Evolutionary conservation across 1,140 invertebrate genomes (phyloP).

Genomic region (Drosophila dunni): DNA sequence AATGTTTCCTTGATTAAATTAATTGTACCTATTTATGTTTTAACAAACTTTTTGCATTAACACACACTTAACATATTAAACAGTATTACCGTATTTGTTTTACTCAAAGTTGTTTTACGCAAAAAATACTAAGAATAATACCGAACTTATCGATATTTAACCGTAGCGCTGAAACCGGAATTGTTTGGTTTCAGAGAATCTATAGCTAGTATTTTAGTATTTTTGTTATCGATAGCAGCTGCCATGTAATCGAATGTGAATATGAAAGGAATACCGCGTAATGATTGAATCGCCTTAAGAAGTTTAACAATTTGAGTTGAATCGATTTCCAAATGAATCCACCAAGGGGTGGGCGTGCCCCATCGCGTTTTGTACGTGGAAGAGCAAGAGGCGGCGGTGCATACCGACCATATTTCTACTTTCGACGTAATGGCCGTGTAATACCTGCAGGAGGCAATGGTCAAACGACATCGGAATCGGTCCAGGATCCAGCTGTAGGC

Average conservation of each 20-base stretch:
- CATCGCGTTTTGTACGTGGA: conserved; percentile 65
- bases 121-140: conserved; percentile 18
- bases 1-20: background rate
- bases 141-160: background rate
- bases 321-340: conserved; percentile 47
- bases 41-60: conserved; percentile 1
- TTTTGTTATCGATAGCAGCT: too few relatives aligned
- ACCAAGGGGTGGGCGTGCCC: conserved; percentile 36
- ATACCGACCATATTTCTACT: conserved; percentile 76
- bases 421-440: conserved; percentile 74
- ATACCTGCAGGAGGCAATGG: conserved; percentile 66
- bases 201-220: too few relatives aligned
- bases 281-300: background rate
- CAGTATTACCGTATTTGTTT: conserved; percentile 5
- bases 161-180: background rate
- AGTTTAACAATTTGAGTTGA: conserved; percentile 8
- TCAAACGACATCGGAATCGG: background rate
- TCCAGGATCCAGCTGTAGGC: background rate
- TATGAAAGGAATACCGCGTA: conserved; percentile 37
- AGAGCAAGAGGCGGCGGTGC: conserved; percentile 59
- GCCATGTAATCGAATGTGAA: too few relatives aligned
- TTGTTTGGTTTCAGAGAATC: too few relatives aligned
- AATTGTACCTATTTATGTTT: conserved; percentile 1
- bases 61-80: conserved; percentile 8
- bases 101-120: background rate